A percentile compares a stretch with the other conserved stretches of the same genome.
These are phyloP conservation scores for Athene cunicularia DNA, from an alignment of 2,113 vertebrate species.

Conservation along the genomic window DNA sequence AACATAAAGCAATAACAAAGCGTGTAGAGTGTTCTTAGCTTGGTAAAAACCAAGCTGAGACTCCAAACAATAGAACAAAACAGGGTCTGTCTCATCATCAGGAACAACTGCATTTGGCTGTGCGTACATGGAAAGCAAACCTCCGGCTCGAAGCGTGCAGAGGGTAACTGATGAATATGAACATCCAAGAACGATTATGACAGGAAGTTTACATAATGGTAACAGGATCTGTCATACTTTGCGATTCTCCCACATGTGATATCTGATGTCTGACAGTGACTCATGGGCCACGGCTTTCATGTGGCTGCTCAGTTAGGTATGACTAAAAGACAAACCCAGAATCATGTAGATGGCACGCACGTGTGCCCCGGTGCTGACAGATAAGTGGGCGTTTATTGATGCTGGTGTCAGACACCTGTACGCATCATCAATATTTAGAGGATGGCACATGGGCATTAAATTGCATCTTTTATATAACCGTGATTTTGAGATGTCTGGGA, in stretches of 20 bases:
- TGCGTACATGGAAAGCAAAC: constrained; percentile 32
- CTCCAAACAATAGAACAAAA: constrained; percentile 2
- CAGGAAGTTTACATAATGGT: constrained; percentile 51
- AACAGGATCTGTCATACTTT: constrained; percentile 39
- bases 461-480: background rate
- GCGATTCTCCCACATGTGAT: constrained; percentile 61
- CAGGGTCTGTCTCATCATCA: background rate
- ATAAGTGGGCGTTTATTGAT: background rate
- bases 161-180: constrained; percentile 33
- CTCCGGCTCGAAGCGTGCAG: constrained; percentile 7
- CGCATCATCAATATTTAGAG: background rate
- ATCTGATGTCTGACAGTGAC: constrained; percentile 45
- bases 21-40: background rate
- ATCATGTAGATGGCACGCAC: background rate
- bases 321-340: background rate
- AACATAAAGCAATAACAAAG: background rate
- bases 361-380: background rate
- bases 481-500: constrained; percentile 6
- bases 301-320: constrained; percentile 10
- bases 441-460: background rate
- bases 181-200: constrained; percentile 32
- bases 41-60: background rate
- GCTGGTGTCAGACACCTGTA: constrained; percentile 19
- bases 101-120: background rate
- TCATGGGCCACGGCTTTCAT: constrained; percentile 1